Conservation (phyloP, 1,140 invertebrate genomes). For the Mamestra configurata region DNA sequence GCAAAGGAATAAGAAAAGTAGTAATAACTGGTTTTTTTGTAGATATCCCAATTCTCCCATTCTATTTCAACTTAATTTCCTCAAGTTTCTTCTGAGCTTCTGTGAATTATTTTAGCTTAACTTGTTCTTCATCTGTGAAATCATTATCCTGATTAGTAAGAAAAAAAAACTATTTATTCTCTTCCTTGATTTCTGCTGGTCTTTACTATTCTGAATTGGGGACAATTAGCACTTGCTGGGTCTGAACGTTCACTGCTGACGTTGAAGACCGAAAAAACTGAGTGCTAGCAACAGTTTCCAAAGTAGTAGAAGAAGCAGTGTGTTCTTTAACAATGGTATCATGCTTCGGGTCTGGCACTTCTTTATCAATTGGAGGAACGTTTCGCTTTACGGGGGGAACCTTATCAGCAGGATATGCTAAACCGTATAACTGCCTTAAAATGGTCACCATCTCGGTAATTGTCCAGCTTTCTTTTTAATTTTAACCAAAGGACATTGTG, state of each 20-base stretch:
- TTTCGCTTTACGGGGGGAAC: slow-evolving; percentile 66
- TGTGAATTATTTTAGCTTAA: slow-evolving; percentile 51
- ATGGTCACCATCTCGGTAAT: slow-evolving; percentile 87
- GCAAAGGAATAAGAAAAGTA: slow-evolving; percentile 31
- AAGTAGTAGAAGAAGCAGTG: neutral
- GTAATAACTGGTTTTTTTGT: slow-evolving; percentile 22
- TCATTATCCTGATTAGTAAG: neutral
- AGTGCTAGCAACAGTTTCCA: neutral
- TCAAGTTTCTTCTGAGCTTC: slow-evolving; percentile 71
- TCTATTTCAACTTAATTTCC: slow-evolving; percentile 73
- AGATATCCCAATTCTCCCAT: slow-evolving; percentile 76
- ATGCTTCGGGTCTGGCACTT: slow-evolving; percentile 32
- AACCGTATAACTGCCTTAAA: slow-evolving; percentile 60
- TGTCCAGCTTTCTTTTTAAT: slow-evolving; percentile 91
- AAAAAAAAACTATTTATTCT: neutral
- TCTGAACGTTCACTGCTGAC: neutral
- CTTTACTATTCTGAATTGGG: neutral
- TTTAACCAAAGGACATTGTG: slow-evolving; percentile 89
- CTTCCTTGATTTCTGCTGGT: neutral
- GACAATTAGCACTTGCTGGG: neutral
- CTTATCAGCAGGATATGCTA: slow-evolving; percentile 65
- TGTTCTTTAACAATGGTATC: neutral
- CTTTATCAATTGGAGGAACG: slow-evolving; percentile 54
- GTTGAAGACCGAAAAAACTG: neutral
- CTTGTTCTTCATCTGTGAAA: slow-evolving; percentile 46